Base-by-base conservation (phyloP, 2,113 vertebrate species). In the Crypturellus undulatus region DNA sequence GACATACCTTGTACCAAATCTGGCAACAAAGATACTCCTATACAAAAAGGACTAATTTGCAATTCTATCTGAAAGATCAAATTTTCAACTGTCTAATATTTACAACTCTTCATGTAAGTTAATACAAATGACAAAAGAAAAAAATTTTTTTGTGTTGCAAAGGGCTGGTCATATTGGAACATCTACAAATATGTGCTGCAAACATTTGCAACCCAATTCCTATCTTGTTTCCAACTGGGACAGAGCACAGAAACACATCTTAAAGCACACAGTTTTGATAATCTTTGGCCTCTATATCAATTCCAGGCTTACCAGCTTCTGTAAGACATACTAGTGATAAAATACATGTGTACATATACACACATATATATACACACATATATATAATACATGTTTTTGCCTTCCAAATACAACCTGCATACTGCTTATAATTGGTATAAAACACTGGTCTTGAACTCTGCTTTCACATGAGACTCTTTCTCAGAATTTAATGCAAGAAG, bases 11-110 rank as follows among this genome's bases (percentile, higher is more conserved):
- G 22, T 47, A 26, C 58, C 58, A 79, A 83, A 84, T 49, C 47
- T 34, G 22, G 15, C 28, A 88, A 54, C 32, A 78, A 32, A 40
- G 40, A 45, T 19, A 19, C 2, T 76, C 60, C 49, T 79, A 22
- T 1, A 63, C 12, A 89, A 62, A 75, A 91, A 67, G 43, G 7
- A 43, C 10, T 25, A 40, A 36, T 90, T 60, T 51, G 21, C 52
- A 93, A 45, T 58, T 19, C 26, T 49, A n/a, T 68, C 47, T 81
- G 63, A 70, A 78, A 84, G n/a, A 76, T 14, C 26, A 71, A 90
- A 89, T 72, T 92, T 92, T 96, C 68, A 28, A 91, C 65, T 65
- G 77, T 76, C 49, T 95, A 90, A 92, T 89, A 81, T 93, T 92
- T 92, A 90, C 51, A 93, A 71, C 52, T 71, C 71, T 34, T 92